Percentiles rank a stretch among this genome's conserved stretches.
Evolutionary conservation across 2,888 invertebrate genomes (phyloP).

Genomic region (Adelphocoris suturalis): DNA sequence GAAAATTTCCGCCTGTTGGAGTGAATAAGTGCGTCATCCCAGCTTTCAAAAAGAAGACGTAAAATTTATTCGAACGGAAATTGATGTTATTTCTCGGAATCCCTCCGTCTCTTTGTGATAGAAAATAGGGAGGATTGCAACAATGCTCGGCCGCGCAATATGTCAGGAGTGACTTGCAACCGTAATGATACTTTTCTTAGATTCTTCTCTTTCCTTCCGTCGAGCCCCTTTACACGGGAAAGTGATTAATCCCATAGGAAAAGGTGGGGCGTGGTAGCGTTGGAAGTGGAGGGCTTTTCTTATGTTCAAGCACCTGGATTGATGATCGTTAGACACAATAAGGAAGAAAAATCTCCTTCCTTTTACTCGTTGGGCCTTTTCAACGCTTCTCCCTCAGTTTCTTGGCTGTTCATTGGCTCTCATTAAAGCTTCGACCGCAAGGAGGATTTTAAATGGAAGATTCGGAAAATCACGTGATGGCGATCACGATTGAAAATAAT

Average conservation of each 20-base stretch:
- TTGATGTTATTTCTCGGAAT: constrained; percentile 58
- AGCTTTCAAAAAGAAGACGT: not conserved
- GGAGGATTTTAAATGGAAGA: not conserved
- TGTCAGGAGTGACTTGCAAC: constrained; percentile 67
- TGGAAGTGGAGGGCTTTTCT: not conserved
- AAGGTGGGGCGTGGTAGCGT: not conserved
- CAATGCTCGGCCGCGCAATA: constrained; percentile 57
- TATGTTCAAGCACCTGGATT: constrained; percentile 69
- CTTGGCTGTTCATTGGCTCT: constrained; percentile 46
- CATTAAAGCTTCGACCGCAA: constrained; percentile 32
- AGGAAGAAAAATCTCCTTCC: constrained; percentile 67
- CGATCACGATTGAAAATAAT: not conserved
- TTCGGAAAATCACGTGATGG: not conserved
- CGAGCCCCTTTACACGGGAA: constrained; percentile 40
- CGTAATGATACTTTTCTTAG: constrained; percentile 68
- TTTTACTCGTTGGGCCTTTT: constrained; percentile 38
- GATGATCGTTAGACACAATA: constrained; percentile 69
- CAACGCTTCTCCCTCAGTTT: constrained; percentile 13
- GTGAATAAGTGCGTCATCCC: not conserved
- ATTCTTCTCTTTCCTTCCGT: not conserved
- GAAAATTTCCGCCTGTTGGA: not conserved
- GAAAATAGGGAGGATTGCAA: constrained; percentile 51
- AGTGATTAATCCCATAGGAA: constrained; percentile 67
- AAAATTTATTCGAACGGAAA: constrained; percentile 62
- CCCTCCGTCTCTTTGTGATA: constrained; percentile 39